Evolutionary conservation across 2,113 vertebrate genomes (phyloP).

Genomic region (Bufo gargarizans): DNA sequence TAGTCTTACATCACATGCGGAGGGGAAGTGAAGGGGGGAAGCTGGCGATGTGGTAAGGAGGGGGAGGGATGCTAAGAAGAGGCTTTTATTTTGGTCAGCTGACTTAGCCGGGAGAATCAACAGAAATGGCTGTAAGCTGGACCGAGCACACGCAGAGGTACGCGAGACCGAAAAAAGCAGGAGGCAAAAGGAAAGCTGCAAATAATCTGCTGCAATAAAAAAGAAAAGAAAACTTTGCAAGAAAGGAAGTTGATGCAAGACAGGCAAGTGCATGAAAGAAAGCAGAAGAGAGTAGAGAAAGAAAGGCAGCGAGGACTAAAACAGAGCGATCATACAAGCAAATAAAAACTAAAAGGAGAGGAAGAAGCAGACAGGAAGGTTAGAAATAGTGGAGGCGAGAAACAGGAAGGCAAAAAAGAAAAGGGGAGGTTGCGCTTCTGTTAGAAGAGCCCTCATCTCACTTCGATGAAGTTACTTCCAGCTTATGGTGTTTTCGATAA

Average conservation of each 20-base stretch:
- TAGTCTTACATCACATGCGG: constrained; percentile 20
- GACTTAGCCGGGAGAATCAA: constrained; percentile 46
- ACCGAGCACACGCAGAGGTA: constrained; percentile 24
- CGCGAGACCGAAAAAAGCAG: constrained; percentile 44
- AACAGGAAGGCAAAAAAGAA: constrained; percentile 21
- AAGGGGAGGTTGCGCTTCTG: not conserved
- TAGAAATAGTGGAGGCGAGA: not conserved
- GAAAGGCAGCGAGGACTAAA: not conserved
- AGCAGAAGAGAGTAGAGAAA: not conserved
- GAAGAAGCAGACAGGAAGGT: constrained; percentile 16
- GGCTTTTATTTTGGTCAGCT: constrained; percentile 47
- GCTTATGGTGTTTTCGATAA: not conserved
- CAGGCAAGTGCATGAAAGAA: not conserved
- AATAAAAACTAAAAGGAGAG: not conserved
- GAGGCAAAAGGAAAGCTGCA: not conserved
- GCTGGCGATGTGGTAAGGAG: constrained; percentile 40
- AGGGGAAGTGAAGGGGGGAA: constrained; percentile 48
- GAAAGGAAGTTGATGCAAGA: not conserved
- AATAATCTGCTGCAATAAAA: not conserved
- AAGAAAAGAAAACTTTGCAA: not conserved
- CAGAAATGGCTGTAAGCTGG: constrained; percentile 39
- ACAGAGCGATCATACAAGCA: not conserved
- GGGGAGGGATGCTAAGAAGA: constrained; percentile 35
- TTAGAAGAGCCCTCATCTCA: not conserved
- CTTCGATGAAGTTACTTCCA: not conserved